These are phyloP conservation scores for Mormyrops boulengeri DNA, from an alignment of 2,797 vertebrate genomes.

Conservation along the genomic window DNA sequence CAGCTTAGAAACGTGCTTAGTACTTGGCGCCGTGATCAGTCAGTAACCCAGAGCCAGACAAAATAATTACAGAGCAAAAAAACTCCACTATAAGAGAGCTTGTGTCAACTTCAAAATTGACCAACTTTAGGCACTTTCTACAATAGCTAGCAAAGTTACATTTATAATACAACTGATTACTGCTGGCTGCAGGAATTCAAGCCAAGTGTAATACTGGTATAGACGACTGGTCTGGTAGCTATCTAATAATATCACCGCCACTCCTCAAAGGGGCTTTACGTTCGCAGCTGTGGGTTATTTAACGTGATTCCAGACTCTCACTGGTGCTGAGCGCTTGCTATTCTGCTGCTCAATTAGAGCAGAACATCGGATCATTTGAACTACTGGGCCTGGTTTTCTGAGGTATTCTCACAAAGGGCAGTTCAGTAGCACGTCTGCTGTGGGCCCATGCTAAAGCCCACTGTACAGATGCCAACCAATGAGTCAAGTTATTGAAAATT, in stretches of 20 bases:
- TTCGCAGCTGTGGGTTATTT: neutral
- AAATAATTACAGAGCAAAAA: neutral
- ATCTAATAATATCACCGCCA: constrained; percentile 4
- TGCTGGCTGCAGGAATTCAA: neutral
- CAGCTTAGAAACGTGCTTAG: neutral
- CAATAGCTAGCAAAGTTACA: neutral
- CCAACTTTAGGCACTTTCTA: neutral
- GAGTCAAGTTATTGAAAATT: neutral
- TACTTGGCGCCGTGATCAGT: neutral
- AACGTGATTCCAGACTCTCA: neutral
- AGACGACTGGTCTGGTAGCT: neutral
- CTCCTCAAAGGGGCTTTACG: neutral
- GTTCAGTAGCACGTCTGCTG: neutral
- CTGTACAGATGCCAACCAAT: neutral
- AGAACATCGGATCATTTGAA: neutral
- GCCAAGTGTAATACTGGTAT: neutral
- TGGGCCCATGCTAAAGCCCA: neutral
- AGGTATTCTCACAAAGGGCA: neutral
- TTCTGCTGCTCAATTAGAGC: neutral
- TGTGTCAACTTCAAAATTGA: neutral
- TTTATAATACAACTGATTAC: neutral
- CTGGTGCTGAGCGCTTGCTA: neutral
- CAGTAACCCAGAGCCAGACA: neutral
- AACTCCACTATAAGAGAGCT: neutral
- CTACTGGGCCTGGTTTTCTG: neutral